phyloP scores from a whole-genome alignment of 2,113 vertebrate genomes.

The Dasyprocta punctata region DNA sequence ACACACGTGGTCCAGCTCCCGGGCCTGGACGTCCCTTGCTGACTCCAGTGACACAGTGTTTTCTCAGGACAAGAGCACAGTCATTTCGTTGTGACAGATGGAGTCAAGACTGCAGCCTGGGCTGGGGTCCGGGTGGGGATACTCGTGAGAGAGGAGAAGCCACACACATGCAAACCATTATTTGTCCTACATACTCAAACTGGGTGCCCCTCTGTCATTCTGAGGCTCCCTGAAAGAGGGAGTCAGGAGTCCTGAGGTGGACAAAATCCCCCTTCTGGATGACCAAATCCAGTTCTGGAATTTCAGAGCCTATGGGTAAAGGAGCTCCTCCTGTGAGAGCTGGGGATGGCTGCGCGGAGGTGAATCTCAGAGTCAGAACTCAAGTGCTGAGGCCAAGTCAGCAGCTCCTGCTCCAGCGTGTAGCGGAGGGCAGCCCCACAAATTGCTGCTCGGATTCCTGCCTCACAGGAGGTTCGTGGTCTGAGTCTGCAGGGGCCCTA shows the following conservation, averaged over 20 bases:
- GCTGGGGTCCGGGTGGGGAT: neutral
- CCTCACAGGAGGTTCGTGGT: neutral
- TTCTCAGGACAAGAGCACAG: neutral
- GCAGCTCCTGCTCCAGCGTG: neutral
- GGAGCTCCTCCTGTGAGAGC: neutral
- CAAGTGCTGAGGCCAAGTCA: neutral
- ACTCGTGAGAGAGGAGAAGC: neutral
- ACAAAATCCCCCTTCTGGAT: neutral
- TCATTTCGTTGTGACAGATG: neutral
- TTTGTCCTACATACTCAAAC: fast-evolving
- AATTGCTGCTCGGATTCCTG: neutral
- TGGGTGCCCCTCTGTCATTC: neutral
- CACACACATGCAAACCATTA: fast-evolving
- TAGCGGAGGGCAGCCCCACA: neutral
- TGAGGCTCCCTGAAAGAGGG: neutral
- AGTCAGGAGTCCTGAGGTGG: neutral
- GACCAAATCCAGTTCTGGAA: neutral
- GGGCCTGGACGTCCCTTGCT: neutral
- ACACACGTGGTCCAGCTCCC: too few species aligned
- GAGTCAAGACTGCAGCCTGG: neutral
- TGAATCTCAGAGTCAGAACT: neutral
- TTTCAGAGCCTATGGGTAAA: neutral
- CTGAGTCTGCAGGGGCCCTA: neutral
- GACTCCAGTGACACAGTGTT: neutral
- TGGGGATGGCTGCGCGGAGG: neutral